phyloP scores from a whole-genome alignment of 1,140 invertebrate species.

The Bombus haemorrhoidalis region DNA sequence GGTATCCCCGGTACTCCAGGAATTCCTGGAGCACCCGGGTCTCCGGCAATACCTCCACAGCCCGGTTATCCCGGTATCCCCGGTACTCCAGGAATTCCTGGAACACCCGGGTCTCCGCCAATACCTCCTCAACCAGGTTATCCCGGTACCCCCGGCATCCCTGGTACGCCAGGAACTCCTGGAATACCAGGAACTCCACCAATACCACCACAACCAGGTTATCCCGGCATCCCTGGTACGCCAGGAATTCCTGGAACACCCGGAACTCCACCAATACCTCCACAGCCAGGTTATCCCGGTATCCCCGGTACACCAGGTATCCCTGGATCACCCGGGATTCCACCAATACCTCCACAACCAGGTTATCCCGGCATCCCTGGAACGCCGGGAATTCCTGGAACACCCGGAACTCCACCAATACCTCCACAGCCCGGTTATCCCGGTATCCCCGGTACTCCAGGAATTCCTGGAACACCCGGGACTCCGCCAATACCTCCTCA shows the following conservation, averaged over 20 bases:
- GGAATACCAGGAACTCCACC: background rate
- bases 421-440: background rate
- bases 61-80: background rate
- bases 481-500: conserved; percentile 28
- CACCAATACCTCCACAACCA: background rate
- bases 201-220: background rate
- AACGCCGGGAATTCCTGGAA: rapidly evolving
- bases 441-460: rapidly evolving
- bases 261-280: conserved; percentile 28
- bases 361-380: background rate
- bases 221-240: rapidly evolving
- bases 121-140: background rate
- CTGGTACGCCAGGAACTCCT: rapidly evolving
- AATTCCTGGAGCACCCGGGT: too few relatives aligned
- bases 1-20: background rate
- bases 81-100: background rate
- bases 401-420: background rate
- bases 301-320: background rate
- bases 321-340: background rate
- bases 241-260: conserved; percentile 54
- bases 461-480: conserved; percentile 51
- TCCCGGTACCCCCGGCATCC: rapidly evolving
- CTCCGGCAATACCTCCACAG: background rate
- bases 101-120: background rate
- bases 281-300: background rate